Percentiles rank a stretch among this genome's conserved stretches.
These are phyloP conservation scores for Marmota monax DNA, from an alignment of 2,113 vertebrate species.

Conservation along the genomic window DNA sequence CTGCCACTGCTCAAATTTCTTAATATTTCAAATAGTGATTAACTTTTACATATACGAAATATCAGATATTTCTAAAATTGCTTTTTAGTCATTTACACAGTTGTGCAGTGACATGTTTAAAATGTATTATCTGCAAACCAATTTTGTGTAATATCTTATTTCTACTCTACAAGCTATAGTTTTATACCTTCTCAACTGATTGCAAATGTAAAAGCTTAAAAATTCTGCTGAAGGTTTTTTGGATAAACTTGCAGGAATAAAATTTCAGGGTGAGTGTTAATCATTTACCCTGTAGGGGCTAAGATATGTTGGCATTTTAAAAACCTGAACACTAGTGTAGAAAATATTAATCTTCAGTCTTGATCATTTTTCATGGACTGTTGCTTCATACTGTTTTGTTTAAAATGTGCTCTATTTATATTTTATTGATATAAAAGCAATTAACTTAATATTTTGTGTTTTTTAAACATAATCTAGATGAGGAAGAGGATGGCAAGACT, in stretches of 20 bases:
- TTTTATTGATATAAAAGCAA: conserved; percentile 83
- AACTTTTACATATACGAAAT: conserved; percentile 28
- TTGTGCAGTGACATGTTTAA: not conserved
- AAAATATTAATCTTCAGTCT: conserved; percentile 68
- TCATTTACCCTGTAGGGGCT: conserved; percentile 10
- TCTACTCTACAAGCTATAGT: not conserved
- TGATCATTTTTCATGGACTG: conserved; percentile 72
- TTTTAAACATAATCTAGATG: conserved; percentile 93
- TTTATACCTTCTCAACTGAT: conserved; percentile 27
- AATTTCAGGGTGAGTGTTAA: conserved; percentile 36
- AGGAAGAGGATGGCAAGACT: conserved; percentile 97
- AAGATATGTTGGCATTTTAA: conserved; percentile 53
- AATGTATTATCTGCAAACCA: not conserved
- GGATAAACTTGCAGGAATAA: conserved; percentile 49
- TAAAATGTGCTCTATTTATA: conserved; percentile 69
- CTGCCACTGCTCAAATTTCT: conserved; percentile 38
- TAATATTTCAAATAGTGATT: conserved; percentile 46
- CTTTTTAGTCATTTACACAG: not conserved
- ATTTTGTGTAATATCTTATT: not conserved
- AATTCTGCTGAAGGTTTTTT: not conserved
- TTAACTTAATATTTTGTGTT: conserved; percentile 90
- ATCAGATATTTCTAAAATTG: conserved; percentile 14
- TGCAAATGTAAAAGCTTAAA: conserved; percentile 30
- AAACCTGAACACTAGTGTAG: conserved; percentile 59
- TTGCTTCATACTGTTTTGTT: conserved; percentile 79